These are phyloP conservation scores for Clinocottus analis DNA, from an alignment of 2,113 vertebrate species.

Conservation along the genomic window DNA sequence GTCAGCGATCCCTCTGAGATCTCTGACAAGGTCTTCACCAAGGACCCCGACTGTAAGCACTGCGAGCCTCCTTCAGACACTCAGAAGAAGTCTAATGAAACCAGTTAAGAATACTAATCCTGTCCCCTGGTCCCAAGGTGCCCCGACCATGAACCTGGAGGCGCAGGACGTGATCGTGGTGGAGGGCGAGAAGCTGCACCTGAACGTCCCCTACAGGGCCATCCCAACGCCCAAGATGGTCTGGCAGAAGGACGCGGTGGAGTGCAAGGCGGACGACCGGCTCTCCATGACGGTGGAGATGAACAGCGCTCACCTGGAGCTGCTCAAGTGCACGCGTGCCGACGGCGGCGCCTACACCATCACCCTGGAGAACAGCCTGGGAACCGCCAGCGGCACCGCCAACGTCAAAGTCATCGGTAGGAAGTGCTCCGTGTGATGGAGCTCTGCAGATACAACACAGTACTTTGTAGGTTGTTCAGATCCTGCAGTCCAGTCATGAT, in stretches of 20 bases:
- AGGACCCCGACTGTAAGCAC: conserved; percentile 98
- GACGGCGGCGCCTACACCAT: conserved; percentile 92
- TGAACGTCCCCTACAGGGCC: conserved; percentile 91
- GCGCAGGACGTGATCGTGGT: conserved; percentile 91
- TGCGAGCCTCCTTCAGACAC: no score
- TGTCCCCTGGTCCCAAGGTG: conserved; percentile 79
- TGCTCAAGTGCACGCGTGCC: conserved; percentile 86
- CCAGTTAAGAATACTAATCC: neutral
- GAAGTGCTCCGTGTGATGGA: neutral
- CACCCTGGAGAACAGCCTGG: conserved; percentile 92
- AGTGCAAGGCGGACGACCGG: conserved; percentile 89
- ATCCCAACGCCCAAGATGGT: conserved; percentile 92
- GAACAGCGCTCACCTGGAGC: conserved; percentile 87
- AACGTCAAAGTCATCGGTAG: conserved; percentile 98
- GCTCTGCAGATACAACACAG: neutral
- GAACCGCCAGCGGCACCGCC: conserved; percentile 89
- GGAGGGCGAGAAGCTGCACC: conserved; percentile 93
- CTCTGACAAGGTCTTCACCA: conserved; percentile 94
- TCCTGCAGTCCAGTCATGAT: neutral
- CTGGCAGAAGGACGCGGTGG: conserved; percentile 93
- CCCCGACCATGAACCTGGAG: conserved; percentile 90
- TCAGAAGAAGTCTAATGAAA: neutral
- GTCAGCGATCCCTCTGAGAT: conserved; percentile 94
- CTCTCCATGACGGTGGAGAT: conserved; percentile 90
- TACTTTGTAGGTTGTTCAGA: neutral